These are phyloP conservation scores for Hipposideros larvatus DNA, from an alignment of 2,797 vertebrate species.

Conservation along the genomic window DNA sequence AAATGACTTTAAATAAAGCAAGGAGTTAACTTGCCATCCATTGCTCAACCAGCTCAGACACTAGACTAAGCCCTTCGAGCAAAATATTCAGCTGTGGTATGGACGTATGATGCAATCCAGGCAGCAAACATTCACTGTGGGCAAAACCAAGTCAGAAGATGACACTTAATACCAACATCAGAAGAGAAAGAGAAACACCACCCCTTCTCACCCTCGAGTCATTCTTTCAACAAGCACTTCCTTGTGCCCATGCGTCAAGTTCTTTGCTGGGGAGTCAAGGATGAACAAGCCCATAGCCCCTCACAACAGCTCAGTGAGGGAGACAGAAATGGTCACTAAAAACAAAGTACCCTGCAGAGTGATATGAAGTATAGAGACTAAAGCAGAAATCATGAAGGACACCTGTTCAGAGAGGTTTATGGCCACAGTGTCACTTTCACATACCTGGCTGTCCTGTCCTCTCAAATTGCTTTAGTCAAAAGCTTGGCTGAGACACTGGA, in stretches of 20 bases:
- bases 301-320: not conserved
- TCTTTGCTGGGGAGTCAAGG: not conserved
- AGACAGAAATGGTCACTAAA: not conserved
- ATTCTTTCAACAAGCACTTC: not conserved
- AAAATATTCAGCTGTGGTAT: not conserved
- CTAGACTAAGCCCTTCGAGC: not conserved
- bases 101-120: not conserved
- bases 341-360: not conserved
- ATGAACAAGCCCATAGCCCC: not conserved
- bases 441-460: not conserved
- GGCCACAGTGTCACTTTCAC: constrained; percentile 18
- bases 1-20: constrained; percentile 39
- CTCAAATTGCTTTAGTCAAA: constrained; percentile 59
- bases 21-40: not conserved
- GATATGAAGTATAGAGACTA: not conserved
- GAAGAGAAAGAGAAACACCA: not conserved
- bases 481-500: constrained; percentile 28
- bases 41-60: constrained; percentile 35
- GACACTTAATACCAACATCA: not conserved
- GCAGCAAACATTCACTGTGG: not conserved
- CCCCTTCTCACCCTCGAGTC: not conserved
- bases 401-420: not conserved
- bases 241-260: not conserved
- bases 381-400: not conserved
- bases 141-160: constrained; percentile 37